Percentiles rank a stretch among this genome's conserved stretches.
Evolutionary conservation across 2,797 vertebrate species (phyloP).

Genomic region (Cyclura pinguis): DNA sequence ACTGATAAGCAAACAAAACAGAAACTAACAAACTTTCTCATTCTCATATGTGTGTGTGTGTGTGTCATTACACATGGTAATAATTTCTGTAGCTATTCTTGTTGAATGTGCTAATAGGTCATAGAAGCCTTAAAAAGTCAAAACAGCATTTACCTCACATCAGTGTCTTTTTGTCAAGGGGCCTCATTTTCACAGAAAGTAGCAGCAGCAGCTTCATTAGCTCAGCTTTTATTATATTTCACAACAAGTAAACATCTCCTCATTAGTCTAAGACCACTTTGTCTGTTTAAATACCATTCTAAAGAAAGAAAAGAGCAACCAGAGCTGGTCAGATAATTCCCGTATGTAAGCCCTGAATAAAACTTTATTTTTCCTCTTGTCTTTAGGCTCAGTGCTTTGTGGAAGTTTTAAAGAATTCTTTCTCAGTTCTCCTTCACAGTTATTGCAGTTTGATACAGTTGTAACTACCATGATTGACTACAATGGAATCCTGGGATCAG

Average conservation of each 20-base stretch:
- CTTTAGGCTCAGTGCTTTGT: neutral
- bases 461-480: no score
- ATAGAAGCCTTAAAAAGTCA: neutral
- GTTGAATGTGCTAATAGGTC: neutral
- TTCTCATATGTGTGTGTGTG: no score
- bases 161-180: neutral
- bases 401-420: conserved; percentile 5
- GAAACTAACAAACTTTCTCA: no score
- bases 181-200: conserved; percentile 8
- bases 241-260: conserved; percentile 29
- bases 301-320: conserved; percentile 27
- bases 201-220: conserved; percentile 41
- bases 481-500: no score
- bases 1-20: no score
- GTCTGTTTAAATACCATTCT: neutral
- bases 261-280: conserved; percentile 26
- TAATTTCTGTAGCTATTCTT: no score
- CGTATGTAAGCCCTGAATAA: neutral
- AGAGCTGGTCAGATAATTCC: neutral
- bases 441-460: no score
- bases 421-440: no score
- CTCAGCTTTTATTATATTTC: neutral
- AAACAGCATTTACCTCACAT: neutral
- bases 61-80: no score
- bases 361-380: neutral